Conservation (phyloP, 1,140 invertebrate genomes). For the Drosophila bocki region DNA sequence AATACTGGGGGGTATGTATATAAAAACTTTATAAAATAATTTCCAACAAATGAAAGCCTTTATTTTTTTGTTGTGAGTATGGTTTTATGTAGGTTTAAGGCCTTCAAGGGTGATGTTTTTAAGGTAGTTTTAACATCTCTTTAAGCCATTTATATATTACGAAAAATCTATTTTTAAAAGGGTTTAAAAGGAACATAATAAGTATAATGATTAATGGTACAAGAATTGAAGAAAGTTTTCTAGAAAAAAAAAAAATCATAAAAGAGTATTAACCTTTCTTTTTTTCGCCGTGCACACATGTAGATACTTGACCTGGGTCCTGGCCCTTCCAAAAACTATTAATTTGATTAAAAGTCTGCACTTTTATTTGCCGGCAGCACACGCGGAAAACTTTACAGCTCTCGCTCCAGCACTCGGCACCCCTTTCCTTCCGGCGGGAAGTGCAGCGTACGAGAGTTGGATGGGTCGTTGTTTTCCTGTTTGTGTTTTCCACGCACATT, state of each 20-base stretch:
- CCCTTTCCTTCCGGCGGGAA: conserved; percentile 7
- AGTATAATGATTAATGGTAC: too few relatives aligned
- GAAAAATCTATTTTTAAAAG: background rate
- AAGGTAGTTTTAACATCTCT: too few relatives aligned
- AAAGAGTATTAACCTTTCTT: too few relatives aligned
- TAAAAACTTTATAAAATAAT: background rate
- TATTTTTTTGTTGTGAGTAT: background rate
- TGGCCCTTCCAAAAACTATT: conserved; percentile 63
- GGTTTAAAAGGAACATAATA: background rate
- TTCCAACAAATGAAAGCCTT: background rate
- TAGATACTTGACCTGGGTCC: conserved; percentile 44
- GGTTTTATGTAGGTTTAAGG: background rate
- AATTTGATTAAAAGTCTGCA: conserved; percentile 80
- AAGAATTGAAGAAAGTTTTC: too few relatives aligned
- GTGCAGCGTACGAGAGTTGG: conserved; percentile 26
- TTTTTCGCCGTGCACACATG: conserved; percentile 27
- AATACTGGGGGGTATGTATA: background rate
- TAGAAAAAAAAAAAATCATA: too few relatives aligned
- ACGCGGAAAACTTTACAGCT: conserved; percentile 56
- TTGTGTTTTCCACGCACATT: conserved; percentile 78
- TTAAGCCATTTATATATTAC: background rate
- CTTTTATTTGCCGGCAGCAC: conserved; percentile 73
- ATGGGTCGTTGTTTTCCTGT: conserved; percentile 46
- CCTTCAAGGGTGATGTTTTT: background rate
- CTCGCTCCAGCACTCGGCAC: conserved; percentile 5